Conservation (phyloP, 2,888 invertebrate genomes). For the Chloroclysta siterata region DNA sequence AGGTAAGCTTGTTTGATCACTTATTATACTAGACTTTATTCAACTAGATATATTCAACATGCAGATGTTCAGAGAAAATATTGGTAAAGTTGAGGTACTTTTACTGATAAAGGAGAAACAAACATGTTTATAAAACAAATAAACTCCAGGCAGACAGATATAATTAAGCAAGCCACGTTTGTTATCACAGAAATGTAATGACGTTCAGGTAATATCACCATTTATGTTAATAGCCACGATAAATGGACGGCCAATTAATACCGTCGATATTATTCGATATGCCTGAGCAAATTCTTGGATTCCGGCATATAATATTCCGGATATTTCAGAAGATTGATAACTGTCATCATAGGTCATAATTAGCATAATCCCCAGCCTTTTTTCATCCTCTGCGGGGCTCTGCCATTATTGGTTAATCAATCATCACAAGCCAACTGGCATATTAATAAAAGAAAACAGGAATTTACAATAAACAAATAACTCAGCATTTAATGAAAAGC, state of each 20-base stretch:
- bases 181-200: neutral
- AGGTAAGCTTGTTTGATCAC: too few species aligned
- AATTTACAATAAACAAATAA: too few species aligned
- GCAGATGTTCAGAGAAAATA: too few species aligned
- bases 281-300: slow-evolving; percentile 1
- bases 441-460: too few species aligned
- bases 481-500: neutral
- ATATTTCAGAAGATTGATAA: neutral
- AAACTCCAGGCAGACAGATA: too few species aligned
- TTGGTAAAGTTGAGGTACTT: too few species aligned
- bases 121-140: too few species aligned
- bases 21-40: too few species aligned
- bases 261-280: slow-evolving; percentile 39
- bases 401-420: neutral
- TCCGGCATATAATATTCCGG: neutral
- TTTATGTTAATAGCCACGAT: slow-evolving; percentile 43
- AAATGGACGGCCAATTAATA: slow-evolving; percentile 48
- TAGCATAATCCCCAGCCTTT: neutral
- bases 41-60: too few species aligned
- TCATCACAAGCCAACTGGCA: neutral
- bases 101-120: too few species aligned
- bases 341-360: neutral
- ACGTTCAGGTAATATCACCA: slow-evolving; percentile 14
- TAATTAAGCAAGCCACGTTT: neutral
- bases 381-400: neutral